Evolutionary conservation across 2,888 invertebrate genomes (phyloP).

Genomic region (Endotricha flammealis): DNA sequence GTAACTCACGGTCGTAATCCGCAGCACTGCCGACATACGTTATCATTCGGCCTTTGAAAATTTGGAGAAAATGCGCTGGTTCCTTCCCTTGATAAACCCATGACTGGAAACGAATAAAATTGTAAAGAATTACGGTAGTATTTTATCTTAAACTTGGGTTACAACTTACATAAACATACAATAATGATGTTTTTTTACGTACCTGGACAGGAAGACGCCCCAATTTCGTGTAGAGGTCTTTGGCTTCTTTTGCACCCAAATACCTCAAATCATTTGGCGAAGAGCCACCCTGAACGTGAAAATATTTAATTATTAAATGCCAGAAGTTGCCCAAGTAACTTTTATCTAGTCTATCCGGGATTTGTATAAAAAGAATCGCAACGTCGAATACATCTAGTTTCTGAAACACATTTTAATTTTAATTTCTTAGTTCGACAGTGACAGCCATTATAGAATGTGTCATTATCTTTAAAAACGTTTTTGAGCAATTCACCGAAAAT

Average conservation of each 20-base stretch:
- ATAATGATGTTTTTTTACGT: conserved; percentile 10
- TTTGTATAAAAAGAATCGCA: too few species aligned
- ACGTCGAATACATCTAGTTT: too few species aligned
- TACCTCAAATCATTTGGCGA: conserved; percentile 86
- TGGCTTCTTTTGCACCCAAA: conserved; percentile 81
- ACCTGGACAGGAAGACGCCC: conserved; percentile 74
- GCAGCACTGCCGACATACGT: conserved; percentile 83
- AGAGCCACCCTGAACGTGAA: conserved; percentile 81
- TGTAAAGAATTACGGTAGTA: conserved; percentile 1
- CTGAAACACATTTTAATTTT: too few species aligned
- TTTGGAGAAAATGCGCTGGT: conserved; percentile 93
- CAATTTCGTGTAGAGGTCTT: conserved; percentile 69
- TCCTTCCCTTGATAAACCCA: conserved; percentile 93
- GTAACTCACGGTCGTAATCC: conserved; percentile 81
- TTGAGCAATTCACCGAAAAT: too few species aligned
- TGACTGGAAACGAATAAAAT: conserved; percentile 59
- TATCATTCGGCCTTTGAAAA: conserved; percentile 91
- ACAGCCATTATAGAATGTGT: too few species aligned
- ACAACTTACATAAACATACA: too few species aligned
- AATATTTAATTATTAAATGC: background rate
- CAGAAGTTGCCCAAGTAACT: background rate
- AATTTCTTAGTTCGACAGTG: too few species aligned
- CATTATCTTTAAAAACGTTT: too few species aligned
- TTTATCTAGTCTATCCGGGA: too few species aligned
- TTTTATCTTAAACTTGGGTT: conserved; percentile 3